Evolutionary conservation across 2,113 vertebrate species (phyloP), one percentile per base, ranked within the genome.

Genomic region (Gorsachius goisagi): DNA sequence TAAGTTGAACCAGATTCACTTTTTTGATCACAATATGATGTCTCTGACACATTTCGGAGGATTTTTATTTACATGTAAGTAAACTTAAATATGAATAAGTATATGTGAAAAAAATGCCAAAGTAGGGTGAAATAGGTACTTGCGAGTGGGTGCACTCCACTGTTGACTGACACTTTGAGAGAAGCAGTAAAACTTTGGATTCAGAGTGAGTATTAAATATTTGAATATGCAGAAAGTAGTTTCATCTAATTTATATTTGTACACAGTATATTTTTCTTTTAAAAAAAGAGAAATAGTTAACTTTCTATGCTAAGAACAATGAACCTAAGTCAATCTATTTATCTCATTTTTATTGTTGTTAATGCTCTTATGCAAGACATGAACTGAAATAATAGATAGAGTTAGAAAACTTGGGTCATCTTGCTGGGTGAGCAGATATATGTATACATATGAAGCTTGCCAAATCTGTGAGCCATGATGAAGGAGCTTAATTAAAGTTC

Each of bases 401-500:
- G 67, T 30, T 83, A 63, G 75, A 64, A 95, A 95, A 58, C 73
- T 82, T 89, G 49, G 30, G 71, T 83, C 71, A 79, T 96, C 74
- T 87, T 96, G 37, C 90, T 94, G 47, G 27, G 41, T 93, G 86
- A 93, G 78, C 49, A 89, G 5, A 55, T 80, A 94, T 76, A 30
- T 52, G 44, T 69, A 27, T 2, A 59, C 5, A 17, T 47, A 53
- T 45, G 45, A 93, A 94, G 55, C 73, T 96, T 97, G 92, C 93
- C 63, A 93, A 95, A 95, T 45, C 58, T 90, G 58, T 95, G 86
- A 96, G 68, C 39, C 17, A 37, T 96, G 85, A 96, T 94, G 89
- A 94, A 97, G 85, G 47, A 96, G 67, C 72, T 96, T 95, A 97
- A 96, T 97, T 97, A 97, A 96, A 95, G 82, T 97, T 95, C 79